These are phyloP conservation scores for Montipora efflorescens DNA, from an alignment of 64 coral and sea anemone species.

Conservation along the genomic window DNA sequence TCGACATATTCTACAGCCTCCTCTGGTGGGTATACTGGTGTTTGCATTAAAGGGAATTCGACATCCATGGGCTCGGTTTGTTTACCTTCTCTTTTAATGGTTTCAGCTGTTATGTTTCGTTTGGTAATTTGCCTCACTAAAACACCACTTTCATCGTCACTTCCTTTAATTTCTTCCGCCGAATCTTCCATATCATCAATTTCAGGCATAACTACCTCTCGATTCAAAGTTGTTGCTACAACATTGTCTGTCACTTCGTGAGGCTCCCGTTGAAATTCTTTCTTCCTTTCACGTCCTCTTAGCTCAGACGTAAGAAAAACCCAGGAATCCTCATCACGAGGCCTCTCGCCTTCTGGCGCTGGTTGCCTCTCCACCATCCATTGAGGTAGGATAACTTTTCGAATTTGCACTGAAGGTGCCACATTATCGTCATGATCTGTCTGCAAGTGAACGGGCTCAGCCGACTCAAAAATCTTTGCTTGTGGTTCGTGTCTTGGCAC, in stretches of 20 bases:
- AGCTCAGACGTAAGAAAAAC: not conserved
- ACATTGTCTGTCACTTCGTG: not conserved
- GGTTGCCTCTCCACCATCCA: constrained; percentile 16
- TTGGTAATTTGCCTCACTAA: constrained; percentile 48
- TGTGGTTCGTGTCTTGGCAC: not conserved
- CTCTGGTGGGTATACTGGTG: not conserved
- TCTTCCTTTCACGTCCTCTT: not conserved
- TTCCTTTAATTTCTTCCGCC: constrained; percentile 22
- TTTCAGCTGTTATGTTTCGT: constrained; percentile 42
- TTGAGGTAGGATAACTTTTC: constrained; percentile 10
- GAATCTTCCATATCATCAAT: constrained; percentile 4
- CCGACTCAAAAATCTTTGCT: constrained; percentile 23
- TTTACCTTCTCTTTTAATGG: not conserved
- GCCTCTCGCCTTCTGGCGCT: not conserved
- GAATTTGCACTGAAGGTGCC: not conserved
- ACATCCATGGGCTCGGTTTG: not conserved
- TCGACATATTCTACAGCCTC: constrained; percentile 84
- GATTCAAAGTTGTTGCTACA: constrained; percentile 1
- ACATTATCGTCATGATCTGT: constrained; percentile 13
- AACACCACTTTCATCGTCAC: constrained; percentile 66
- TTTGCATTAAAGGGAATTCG: not conserved
- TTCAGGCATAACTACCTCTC: constrained; percentile 26
- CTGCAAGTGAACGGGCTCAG: not conserved
- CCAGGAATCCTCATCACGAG: not conserved
- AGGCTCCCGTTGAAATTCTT: not conserved